Percentiles rank a stretch among this genome's conserved stretches.
phyloP scores from a whole-genome alignment of 92 coral and sea anemone genomes.

The Siderastrea siderea region DNA sequence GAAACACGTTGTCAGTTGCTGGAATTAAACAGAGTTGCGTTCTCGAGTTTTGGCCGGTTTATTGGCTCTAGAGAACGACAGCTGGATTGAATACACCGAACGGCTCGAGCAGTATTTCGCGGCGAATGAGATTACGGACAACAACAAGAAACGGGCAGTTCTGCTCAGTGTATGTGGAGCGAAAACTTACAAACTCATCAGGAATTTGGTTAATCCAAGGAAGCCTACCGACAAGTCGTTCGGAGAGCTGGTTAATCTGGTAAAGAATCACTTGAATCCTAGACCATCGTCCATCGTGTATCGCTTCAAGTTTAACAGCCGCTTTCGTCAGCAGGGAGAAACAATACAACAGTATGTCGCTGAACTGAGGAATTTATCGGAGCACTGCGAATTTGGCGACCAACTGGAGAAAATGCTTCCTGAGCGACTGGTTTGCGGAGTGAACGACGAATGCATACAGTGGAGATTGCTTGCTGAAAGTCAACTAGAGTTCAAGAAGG shows the following conservation, averaged over 20 bases:
- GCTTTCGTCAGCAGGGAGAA: conserved; percentile 23
- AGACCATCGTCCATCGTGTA: conserved; percentile 41
- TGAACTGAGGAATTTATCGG: conserved; percentile 20
- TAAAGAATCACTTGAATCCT: conserved; percentile 63
- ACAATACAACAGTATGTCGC: conserved; percentile 31
- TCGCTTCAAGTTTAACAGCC: conserved; percentile 60
- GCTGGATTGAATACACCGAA: not conserved
- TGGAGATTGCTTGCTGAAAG: conserved; percentile 50
- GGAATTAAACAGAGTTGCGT: too few species aligned
- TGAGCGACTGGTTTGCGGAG: conserved; percentile 56
- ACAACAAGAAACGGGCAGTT: conserved; percentile 8
- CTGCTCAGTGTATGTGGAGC: conserved; percentile 19
- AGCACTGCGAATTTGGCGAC: conserved; percentile 47
- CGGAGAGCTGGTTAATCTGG: conserved; percentile 28
- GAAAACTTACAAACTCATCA: not conserved
- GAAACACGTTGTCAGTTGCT: too few species aligned
- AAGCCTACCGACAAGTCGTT: conserved; percentile 56
- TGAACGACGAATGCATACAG: conserved; percentile 53
- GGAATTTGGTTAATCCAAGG: conserved; percentile 53
- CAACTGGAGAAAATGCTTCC: conserved; percentile 40
- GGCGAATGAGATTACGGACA: not conserved
- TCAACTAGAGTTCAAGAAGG: conserved; percentile 46
- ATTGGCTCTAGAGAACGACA: not conserved
- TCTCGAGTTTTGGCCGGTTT: too few species aligned
- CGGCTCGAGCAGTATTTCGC: not conserved